Base-by-base conservation (phyloP, 2,888 invertebrate species). In the Drosophila kanekoi region DNA sequence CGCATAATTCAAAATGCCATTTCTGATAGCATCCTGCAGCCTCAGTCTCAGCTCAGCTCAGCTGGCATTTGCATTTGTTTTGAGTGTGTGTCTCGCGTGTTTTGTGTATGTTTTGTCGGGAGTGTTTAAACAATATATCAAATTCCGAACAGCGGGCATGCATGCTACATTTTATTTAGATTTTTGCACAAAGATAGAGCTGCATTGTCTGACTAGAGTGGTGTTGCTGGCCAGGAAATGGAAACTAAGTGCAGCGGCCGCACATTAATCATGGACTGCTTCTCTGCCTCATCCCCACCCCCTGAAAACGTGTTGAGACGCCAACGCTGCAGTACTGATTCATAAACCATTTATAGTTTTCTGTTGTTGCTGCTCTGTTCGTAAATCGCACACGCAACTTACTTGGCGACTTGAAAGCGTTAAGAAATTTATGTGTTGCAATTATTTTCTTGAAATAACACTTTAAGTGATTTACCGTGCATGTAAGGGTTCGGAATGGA, bases 381-480 rank as follows among this genome's bases (percentile, higher is more conserved):
- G 77, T 76, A 69, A 82, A 82, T 82, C 79, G 83, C 77, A 67
- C 72, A 71, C 60, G 67, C 56, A 77, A 66, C 68, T 70, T 71
- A 72, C 69, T 77, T 72, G 70, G 72, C 73, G 64, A 63, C 63
- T 72, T 60, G 67, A 61, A 85, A 77, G 75, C 82, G 78, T 85
- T 75, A 51, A 65, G 63, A 77, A 82, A 90, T 89, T 89, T 89
- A 89, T 87, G 80, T 81, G 76, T 70, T 84, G 78, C 89, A 90
- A 90, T 90, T 86, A 89, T 89, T 81, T 79, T 89, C 79, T 84
- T 76, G 81, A 89, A 80, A 80, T 75, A 81, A 81, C 87, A 78
- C 87, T 89, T 87, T 77, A 81, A 81, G 81, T 90, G 89, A 89
- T 90, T 89, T 89, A 89, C 75, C 16, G 71, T 51, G 32, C 41